Evolutionary conservation across 1,140 invertebrate genomes (phyloP).

Genomic region (Penaeus chinensis): DNA sequence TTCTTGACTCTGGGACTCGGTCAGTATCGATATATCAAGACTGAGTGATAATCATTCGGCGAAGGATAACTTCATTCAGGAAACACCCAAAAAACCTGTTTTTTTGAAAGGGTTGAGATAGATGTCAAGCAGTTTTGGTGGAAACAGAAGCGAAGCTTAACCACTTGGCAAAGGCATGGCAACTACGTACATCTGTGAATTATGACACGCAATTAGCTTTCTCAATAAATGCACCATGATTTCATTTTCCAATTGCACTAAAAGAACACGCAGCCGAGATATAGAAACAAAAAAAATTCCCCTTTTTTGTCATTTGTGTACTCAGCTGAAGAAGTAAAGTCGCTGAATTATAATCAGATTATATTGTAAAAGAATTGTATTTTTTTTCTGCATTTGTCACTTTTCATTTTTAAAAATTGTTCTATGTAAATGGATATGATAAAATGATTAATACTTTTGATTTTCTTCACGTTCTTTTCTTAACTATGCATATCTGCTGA

Average conservation of each 20-base stretch:
- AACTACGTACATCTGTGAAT: slow-evolving; percentile 34
- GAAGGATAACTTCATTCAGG: too few species aligned
- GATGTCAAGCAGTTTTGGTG: slow-evolving; percentile 42
- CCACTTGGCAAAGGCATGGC: slow-evolving; percentile 29
- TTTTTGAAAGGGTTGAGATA: slow-evolving; percentile 7
- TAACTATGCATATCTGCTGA: slow-evolving; percentile 40
- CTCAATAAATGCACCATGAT: background rate
- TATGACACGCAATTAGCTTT: slow-evolving; percentile 14
- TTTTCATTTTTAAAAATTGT: background rate
- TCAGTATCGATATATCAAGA: too few species aligned
- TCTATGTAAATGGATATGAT: slow-evolving; percentile 26
- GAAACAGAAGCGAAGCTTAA: slow-evolving; percentile 23
- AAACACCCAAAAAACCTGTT: background rate
- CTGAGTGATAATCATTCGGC: too few species aligned
- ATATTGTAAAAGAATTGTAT: background rate
- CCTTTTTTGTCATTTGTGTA: background rate
- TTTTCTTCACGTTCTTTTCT: slow-evolving; percentile 34
- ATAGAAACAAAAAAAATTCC: background rate
- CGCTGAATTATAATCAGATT: background rate
- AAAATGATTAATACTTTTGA: slow-evolving; percentile 1
- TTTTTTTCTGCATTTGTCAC: background rate
- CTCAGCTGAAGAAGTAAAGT: slow-evolving; percentile 13
- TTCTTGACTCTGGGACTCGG: too few species aligned
- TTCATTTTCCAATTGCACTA: slow-evolving; percentile 3
- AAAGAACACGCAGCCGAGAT: background rate